These are phyloP conservation scores for Harpagoxenus sublaevis DNA, from an alignment of 2,888 invertebrate species.

Conservation along the genomic window DNA sequence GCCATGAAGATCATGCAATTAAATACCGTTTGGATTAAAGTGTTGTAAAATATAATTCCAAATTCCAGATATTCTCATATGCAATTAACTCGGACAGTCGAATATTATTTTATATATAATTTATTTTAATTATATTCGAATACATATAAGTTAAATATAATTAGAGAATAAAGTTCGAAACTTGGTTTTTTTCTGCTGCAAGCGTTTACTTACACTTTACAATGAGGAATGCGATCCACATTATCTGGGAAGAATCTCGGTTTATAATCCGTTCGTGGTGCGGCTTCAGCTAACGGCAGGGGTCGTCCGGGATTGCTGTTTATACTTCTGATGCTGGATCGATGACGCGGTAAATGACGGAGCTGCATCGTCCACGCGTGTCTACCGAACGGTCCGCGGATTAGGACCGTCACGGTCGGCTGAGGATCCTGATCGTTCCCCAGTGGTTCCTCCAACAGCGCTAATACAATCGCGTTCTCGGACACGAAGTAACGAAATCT, in stretches of 20 bases:
- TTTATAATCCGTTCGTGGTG: conserved; percentile 90
- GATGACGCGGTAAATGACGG: conserved; percentile 94
- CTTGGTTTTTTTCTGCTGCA: background rate
- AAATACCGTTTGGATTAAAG: conserved; percentile 1
- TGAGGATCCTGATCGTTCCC: conserved; percentile 98
- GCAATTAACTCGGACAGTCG: background rate
- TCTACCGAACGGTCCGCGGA: conserved; percentile 97
- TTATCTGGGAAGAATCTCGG: conserved; percentile 93
- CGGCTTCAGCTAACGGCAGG: conserved; percentile 91
- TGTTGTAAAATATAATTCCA: background rate
- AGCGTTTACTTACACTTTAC: conserved; percentile 90
- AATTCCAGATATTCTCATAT: background rate
- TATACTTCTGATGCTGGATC: conserved; percentile 90
- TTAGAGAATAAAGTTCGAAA: background rate
- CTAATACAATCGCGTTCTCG: conserved; percentile 95
- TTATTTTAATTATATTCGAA: background rate
- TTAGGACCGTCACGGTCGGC: conserved; percentile 95
- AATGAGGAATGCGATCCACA: conserved; percentile 92
- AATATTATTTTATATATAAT: background rate
- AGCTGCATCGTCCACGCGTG: conserved; percentile 97
- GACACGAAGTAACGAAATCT: conserved; percentile 96
- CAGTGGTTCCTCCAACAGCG: conserved; percentile 96
- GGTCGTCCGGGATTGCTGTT: conserved; percentile 91
- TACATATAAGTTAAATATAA: conserved; percentile 14
- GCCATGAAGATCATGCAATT: conserved; percentile 52